Evolutionary conservation across 1,140 invertebrate genomes (phyloP).

Genomic region (Heliconius nattereri): DNA sequence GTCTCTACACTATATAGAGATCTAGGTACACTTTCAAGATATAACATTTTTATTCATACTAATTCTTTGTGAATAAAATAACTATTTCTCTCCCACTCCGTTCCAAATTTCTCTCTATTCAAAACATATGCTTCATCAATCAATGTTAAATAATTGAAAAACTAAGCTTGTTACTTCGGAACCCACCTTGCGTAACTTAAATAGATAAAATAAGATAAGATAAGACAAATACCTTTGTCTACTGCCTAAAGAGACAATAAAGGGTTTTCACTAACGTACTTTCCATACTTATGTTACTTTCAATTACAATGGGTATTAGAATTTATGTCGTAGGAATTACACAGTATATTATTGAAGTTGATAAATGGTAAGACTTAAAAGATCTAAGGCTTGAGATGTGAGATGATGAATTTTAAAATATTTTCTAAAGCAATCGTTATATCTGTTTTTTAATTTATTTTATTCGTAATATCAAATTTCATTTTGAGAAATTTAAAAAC

Average conservation of each 20-base stretch:
- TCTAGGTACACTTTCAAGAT: no score
- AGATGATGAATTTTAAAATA: background rate
- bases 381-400: background rate
- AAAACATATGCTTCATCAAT: background rate
- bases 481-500: no score
- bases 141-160: background rate
- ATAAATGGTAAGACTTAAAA: background rate
- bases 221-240: background rate
- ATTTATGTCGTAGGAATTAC: background rate
- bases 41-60: no score
- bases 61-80: no score
- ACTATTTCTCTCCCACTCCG: no score
- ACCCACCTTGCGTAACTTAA: background rate
- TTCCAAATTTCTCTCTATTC: background rate
- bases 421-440: background rate
- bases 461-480: no score
- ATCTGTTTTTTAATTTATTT: background rate
- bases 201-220: background rate
- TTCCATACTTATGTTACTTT: constrained; percentile 1
- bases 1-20: no score
- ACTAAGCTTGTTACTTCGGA: background rate
- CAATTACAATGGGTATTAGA: background rate
- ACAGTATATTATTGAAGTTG: constrained; percentile 3
- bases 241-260: background rate
- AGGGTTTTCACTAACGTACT: background rate